Conservation (phyloP, 2,113 vertebrate species). For the Tringa solitaria region DNA sequence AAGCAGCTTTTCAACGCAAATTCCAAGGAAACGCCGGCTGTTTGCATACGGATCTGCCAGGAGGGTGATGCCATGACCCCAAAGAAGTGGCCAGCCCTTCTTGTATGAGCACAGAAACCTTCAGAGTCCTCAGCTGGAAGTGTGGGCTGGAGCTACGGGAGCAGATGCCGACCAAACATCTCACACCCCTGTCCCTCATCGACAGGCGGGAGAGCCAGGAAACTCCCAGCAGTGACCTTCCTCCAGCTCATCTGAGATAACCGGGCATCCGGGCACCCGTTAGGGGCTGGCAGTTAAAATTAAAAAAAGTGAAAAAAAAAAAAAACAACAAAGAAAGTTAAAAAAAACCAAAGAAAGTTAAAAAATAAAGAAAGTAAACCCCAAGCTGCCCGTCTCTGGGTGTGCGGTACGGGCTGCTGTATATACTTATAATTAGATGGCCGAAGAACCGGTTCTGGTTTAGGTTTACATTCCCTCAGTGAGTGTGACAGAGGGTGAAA, state of each 20-base stretch:
- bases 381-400: not conserved
- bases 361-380: not conserved
- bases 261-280: not conserved
- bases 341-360: not conserved
- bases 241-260: not conserved
- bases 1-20: not conserved
- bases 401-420: not conserved
- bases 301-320: not conserved
- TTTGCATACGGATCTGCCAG: not conserved
- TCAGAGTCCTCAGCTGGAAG: not conserved
- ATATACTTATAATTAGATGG: not conserved
- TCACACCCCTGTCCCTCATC: rapidly evolving
- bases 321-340: not conserved
- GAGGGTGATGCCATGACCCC: not conserved
- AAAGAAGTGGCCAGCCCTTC: not conserved
- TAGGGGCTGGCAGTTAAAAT: not conserved
- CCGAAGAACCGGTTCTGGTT: not conserved
- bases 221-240: not conserved
- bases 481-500: not conserved
- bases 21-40: not conserved
- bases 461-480: not conserved
- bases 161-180: not conserved
- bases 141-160: not conserved
- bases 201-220: not conserved
- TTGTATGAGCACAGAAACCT: not conserved